Percentiles rank a stretch among this genome's conserved stretches.
Conservation (phyloP, 2,797 vertebrate species). For the Lepus townsendii region DNA sequence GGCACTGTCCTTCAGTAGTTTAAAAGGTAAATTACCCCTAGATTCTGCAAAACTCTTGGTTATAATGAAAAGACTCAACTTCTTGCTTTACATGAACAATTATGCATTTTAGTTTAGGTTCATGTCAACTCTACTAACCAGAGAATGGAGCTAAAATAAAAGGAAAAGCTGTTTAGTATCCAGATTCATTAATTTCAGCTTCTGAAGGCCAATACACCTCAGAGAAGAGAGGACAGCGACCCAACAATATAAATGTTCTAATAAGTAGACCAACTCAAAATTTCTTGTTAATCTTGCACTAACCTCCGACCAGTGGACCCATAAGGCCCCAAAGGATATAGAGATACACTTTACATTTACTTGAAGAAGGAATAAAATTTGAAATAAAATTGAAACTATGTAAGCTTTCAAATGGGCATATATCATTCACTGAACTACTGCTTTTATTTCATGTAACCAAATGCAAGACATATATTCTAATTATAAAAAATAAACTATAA, state of each 20-base stretch:
- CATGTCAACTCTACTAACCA: neutral
- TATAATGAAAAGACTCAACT: constrained; percentile 11
- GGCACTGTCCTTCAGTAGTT: neutral
- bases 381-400: neutral
- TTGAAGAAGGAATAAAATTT: neutral
- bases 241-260: neutral
- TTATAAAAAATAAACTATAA: constrained; percentile 51
- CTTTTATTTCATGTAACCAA: constrained; percentile 33
- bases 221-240: neutral
- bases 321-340: neutral
- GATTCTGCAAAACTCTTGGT: constrained; percentile 25
- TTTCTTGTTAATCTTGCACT: neutral
- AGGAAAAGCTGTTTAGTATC: neutral
- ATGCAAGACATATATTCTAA: constrained; percentile 37
- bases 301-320: neutral
- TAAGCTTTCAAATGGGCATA: neutral
- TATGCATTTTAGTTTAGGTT: constrained; percentile 57
- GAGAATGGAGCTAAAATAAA: constrained; percentile 11
- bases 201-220: neutral
- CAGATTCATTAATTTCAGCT: constrained; percentile 23
- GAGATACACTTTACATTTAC: neutral
- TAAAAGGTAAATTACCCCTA: neutral
- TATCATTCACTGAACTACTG: neutral
- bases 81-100: constrained; percentile 19
- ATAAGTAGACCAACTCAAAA: neutral